Base-by-base conservation (phyloP, 2,797 vertebrate genomes). In the Falco columbarius region DNA sequence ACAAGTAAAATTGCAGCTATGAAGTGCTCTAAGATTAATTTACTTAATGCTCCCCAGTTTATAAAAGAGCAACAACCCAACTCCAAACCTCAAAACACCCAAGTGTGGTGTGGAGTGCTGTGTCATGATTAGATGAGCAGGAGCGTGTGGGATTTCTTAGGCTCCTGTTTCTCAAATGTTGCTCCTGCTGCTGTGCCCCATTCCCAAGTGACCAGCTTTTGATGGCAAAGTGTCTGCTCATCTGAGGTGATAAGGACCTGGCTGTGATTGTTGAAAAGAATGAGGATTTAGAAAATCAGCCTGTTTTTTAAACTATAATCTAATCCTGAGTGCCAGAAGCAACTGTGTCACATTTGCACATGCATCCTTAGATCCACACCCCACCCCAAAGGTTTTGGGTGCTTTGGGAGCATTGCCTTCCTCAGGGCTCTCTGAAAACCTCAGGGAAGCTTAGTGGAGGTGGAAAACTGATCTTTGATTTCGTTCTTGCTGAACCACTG, bases 91-190 rank as follows among this genome's bases (percentile, higher is more conserved):
- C 36, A 38, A 38, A 38, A 38, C 5, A 10, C 36, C 36, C 36
- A 38, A 38, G 36, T 38, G 36, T 38, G 36, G 36, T 38, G 36
- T 55, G 74, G 77, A 86, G 83, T 17, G 27, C 74, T 67, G 81
- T 59, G 90, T 83, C 82, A 66, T 86, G 95, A 89, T 94, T 58
- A 91, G 70, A 38, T 26, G 95, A 93, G 88, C 90, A 94, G 93
- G 81, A 92, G 42, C 49, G 65, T 56, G 70, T 68, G 81, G 90
- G 79, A 65, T 81, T 91, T 89, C 72, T 93, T 81, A 81, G 72
- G 38, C 54, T 88, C 42, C 46, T 75, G 13, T 32, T 91, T 44
- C 80, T 91, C 79, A 47, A 86, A 40, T 27, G 54, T 36, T 70
- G 30, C 40, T 84, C n/a, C 59, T 91, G 52, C 82, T 91, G 72